Evolutionary conservation across 2,797 vertebrate species (phyloP), one percentile per base, ranked within the genome.

Genomic region (Rhodeus uyekii): DNA sequence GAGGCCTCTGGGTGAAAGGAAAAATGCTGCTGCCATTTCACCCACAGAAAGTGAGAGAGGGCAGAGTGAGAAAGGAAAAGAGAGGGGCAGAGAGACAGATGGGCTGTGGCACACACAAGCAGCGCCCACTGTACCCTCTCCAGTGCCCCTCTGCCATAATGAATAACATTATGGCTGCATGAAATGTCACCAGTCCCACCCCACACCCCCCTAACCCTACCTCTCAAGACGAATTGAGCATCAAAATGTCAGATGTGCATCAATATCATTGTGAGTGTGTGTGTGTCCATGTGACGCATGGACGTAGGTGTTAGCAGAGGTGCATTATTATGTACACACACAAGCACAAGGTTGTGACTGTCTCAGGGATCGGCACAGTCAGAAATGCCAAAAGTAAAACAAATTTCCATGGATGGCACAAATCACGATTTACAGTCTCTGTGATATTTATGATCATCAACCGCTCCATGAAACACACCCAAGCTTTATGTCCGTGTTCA

Each of bases 1-100:
- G 78, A 89, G 84, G 89, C 91, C 92, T 91, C 86, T 78, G 91
- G 88, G 75, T 76, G 38, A 77, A 42, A 24, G 90, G 87, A 91
- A 87, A 90, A 85, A 86, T 69, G 68, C 81, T 69, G 42, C 64
- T 64, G 50, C 83, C 74, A 64, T 75, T 75, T 75, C 76, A 72
- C 75, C 81, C 75, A 64, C 39, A 82, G 29, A 53, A 38, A 72
- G 58, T 63, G 16, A 61, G 73, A 89, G 67, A 39, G 46, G 18
- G 16, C 19, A 22, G 46, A 68, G 67, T 46, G 29, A 27, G 61
- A 53, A 32, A 78, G 60, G 10, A n/a, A 65, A 34, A 72, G 53
- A 69, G 29, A 64, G 53, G 58, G 72, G 42, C 61, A 63, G 24
- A 60, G 50, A 80, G 81, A 77, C 71, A 86, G 85, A 77, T 72